These are phyloP conservation scores for Chelon labrosus DNA, from an alignment of 2,797 vertebrate species.

Conservation along the genomic window DNA sequence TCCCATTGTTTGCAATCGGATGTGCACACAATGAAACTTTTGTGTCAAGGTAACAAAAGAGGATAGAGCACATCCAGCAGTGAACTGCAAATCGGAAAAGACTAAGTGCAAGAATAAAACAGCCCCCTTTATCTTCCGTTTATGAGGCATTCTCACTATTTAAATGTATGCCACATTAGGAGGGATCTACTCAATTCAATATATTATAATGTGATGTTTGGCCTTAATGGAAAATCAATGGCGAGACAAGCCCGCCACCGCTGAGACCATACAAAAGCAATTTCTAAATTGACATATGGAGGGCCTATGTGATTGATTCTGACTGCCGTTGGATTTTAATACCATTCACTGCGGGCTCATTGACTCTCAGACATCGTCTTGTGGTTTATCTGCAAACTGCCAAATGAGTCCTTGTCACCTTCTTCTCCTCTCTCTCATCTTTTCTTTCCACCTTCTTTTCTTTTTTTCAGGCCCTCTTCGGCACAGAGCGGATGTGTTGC, in stretches of 20 bases:
- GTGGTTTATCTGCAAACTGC: conserved; percentile 81
- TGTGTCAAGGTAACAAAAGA: conserved; percentile 46
- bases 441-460: conserved; percentile 31
- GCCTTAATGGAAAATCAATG: conserved; percentile 88
- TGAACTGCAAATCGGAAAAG: conserved; percentile 10
- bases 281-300: conserved; percentile 85
- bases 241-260: conserved; percentile 78
- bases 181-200: conserved; percentile 79
- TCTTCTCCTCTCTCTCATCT: conserved; percentile 56
- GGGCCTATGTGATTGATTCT: conserved; percentile 83
- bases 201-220: conserved; percentile 85
- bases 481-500: conserved; percentile 15
- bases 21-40: conserved; percentile 42
- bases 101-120: conserved; percentile 28
- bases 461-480: conserved; percentile 1
- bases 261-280: conserved; percentile 82
- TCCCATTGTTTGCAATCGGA: conserved; percentile 17
- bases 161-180: conserved; percentile 81
- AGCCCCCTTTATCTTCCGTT: conserved; percentile 46
- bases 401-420: conserved; percentile 71
- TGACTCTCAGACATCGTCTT: conserved; percentile 79
- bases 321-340: conserved; percentile 84
- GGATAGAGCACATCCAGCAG: background rate
- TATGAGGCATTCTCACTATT: conserved; percentile 71
- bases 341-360: conserved; percentile 81